Evolutionary conservation across 2,113 vertebrate genomes (phyloP), one percentile per base, ranked within the genome.

Genomic region (Pangasianodon hypophthalmus): DNA sequence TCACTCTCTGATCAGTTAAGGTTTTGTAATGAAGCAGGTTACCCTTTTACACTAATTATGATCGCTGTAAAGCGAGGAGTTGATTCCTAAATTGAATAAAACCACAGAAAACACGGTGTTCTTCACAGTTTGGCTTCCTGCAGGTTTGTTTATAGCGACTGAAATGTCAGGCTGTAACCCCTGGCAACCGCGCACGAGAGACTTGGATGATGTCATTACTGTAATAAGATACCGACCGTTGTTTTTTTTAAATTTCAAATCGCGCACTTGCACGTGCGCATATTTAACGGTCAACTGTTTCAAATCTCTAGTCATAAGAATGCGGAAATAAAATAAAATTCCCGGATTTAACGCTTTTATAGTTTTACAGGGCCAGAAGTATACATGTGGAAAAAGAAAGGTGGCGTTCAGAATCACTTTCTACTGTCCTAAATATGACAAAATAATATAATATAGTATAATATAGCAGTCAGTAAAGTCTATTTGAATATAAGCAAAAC

Each of bases 141-240:
- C 44, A 18, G 81, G 64, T 84, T 67, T 69, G 80, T 80, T 56
- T 85, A 87, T 32, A 56, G 64, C 86, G 69, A 52, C 80, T 77
- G 88, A 90, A 91, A 92, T 90, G 86, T 90, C 88, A 90, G 69
- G 56, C 19, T 29, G 90, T 92, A 84, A 90, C 88, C 92, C 90
- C 67, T 89, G 80, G 89, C 92, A 92, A 92, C 92, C 5, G 89
- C 73, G 87, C 56, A 89, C 87, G 88, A 89, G 80, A 84, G 46
- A 80, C 84, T 37, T 54, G 80, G 69, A 82, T 91, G 89, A 92
- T 77, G 92, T 92, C 92, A 91, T 87, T 37, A 69, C 67, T 54
- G 87, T 81, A 60, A 64, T 9, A 24, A 88, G 81, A 85, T 52
- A 87, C 67, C 44, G 46, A 21, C 46, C 46, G 62, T 50, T 64